Base-by-base conservation (phyloP, 1,140 invertebrate genomes). In the Ditylenchus dipsaci region DNA sequence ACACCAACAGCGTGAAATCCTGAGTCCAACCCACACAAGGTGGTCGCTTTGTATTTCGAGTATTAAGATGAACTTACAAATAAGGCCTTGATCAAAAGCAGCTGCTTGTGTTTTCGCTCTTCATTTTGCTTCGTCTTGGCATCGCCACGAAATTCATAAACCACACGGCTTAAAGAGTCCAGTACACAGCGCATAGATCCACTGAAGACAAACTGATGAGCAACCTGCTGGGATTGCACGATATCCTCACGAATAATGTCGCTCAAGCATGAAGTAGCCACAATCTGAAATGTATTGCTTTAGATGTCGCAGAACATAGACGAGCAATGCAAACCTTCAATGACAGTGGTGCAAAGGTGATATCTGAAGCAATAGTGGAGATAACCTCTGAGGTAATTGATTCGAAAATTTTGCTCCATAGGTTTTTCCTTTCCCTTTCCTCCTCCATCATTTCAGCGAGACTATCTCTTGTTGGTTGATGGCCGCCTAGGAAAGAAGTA, bases 271-370 rank as follows among this genome's bases (percentile, higher is more conserved):
- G 68, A 65, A 33, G 67, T 49, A 30, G 68, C 66, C 38, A 60
- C 30, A 38, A 70, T 53, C 68, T 70, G 29, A 11, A 67, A 49
- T n/a, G 17, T 1, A 38, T n/a, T n/a, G n/a, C n/a, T n/a, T n/a
- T n/a, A n/a, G n/a, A n/a, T n/a, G n/a, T n/a, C n/a, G n/a, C n/a
- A n/a, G n/a, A n/a, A n/a, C n/a, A n/a, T n/a, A n/a, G n/a, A n/a
- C n/a, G n/a, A n/a, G n/a, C n/a, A n/a, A n/a, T n/a, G n/a, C n/a
- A n/a, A n/a, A 38, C 49, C 63, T 72, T 72, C 26, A 72, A 38
- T 21, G 63, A 64, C 26, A 72, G 21, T 33, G 71, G 69, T 8
- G 71, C 71, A 64, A 70, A 72, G 29, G 59, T 72, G 47, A 72
- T 65, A 65, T 72, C 71, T 3, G 61, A 73, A 13, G 62, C 29